These are phyloP conservation scores for Miniopterus natalensis DNA, from an alignment of 2,113 vertebrate species.

Conservation along the genomic window DNA sequence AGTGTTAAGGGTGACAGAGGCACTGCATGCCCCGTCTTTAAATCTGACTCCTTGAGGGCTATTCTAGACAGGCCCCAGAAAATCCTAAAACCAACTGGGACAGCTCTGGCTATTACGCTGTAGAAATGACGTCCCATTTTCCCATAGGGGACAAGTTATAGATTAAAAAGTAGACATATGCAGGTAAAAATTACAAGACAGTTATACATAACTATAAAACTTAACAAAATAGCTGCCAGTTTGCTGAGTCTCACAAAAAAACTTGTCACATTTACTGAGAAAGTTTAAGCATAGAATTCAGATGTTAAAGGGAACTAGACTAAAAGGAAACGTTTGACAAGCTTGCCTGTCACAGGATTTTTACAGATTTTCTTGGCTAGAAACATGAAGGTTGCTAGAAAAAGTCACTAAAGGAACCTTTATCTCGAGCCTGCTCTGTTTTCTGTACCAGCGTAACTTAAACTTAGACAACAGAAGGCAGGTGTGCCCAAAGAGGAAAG, in stretches of 20 bases:
- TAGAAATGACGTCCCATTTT: neutral
- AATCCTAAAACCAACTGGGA: neutral
- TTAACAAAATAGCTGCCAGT: slow-evolving; percentile 48
- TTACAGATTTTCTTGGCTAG: slow-evolving; percentile 32
- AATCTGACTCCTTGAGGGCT: neutral
- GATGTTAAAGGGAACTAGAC: slow-evolving; percentile 60
- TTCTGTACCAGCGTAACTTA: neutral
- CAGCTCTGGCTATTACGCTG: neutral
- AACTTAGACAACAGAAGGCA: neutral
- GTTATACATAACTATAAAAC: slow-evolving; percentile 30
- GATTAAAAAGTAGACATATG: slow-evolving; percentile 1
- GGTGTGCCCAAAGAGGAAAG: neutral
- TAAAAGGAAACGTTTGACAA: slow-evolving; percentile 44
- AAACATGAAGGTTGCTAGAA: slow-evolving; percentile 35
- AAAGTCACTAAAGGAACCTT: slow-evolving; percentile 35
- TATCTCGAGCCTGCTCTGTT: neutral
- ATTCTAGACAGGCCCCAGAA: neutral
- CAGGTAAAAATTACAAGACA: slow-evolving; percentile 28
- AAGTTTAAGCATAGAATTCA: slow-evolving; percentile 44
- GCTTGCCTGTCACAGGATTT: neutral
- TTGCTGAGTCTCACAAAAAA: slow-evolving; percentile 60
- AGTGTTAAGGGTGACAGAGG: neutral
- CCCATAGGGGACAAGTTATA: neutral
- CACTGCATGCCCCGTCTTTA: neutral
- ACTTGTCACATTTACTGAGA: slow-evolving; percentile 47